Evolutionary conservation across 2,113 vertebrate species (phyloP).

Genomic region (Sialia sialis): DNA sequence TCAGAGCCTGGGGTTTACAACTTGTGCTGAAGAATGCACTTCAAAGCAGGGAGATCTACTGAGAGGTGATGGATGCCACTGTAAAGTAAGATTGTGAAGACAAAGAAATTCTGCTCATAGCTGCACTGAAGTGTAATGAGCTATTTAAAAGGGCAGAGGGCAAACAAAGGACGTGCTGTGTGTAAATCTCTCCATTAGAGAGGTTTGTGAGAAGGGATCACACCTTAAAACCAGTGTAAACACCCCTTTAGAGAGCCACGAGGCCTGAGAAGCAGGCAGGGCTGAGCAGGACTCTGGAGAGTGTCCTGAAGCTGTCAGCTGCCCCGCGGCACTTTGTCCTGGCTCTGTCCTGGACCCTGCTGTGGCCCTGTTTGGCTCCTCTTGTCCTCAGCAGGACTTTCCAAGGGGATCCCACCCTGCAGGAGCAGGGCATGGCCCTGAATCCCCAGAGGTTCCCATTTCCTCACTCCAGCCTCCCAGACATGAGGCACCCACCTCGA

Average conservation of each 20-base stretch:
- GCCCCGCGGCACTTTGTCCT: background rate
- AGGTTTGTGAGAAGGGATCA: background rate
- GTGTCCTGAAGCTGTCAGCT: background rate
- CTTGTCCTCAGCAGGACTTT: background rate
- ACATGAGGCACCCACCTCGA: fast-evolving
- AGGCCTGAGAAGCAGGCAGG: background rate
- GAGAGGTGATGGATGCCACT: background rate
- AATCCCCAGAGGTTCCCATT: background rate
- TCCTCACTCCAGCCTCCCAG: background rate
- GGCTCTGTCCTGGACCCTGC: background rate
- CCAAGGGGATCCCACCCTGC: background rate
- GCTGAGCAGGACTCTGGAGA: background rate
- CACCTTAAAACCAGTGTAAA: background rate
- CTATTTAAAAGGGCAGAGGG: background rate
- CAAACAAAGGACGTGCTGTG: background rate
- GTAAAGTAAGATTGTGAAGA: background rate
- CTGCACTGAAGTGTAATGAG: background rate
- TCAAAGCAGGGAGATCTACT: background rate
- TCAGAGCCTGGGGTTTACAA: background rate
- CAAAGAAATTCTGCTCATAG: background rate
- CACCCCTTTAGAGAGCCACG: background rate
- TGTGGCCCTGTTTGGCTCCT: background rate
- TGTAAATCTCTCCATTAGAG: background rate
- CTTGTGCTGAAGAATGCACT: background rate
- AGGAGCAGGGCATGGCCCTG: background rate